phyloP scores from a whole-genome alignment of 2,113 vertebrate species.

The Phylloscopus trochiloides region DNA sequence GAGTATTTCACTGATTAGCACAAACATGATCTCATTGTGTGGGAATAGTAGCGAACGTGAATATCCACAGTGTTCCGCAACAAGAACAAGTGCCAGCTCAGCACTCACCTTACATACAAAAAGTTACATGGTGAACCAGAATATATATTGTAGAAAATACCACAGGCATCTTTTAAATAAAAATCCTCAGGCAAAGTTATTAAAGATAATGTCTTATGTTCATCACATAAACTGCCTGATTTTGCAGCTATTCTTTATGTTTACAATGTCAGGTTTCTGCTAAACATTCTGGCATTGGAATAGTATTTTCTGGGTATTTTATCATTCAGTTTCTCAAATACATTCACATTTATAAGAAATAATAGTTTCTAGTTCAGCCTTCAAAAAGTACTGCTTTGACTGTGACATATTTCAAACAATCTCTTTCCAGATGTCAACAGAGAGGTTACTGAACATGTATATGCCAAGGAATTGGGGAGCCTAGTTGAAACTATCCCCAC shows the following conservation, averaged over 20 bases:
- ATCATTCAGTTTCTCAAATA: background rate
- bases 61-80: background rate
- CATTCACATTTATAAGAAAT: background rate
- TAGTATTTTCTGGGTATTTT: background rate
- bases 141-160: background rate
- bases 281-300: background rate
- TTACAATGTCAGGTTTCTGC: background rate
- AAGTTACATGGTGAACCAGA: background rate
- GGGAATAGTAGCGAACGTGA: background rate
- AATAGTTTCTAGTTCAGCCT: background rate
- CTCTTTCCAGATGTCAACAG: background rate
- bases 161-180: background rate
- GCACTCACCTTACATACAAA: background rate
- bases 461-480: fast-evolving
- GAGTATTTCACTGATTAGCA: background rate
- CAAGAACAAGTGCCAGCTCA: background rate
- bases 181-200: background rate
- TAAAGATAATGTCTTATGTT: background rate
- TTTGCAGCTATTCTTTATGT: fast-evolving
- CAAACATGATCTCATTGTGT: background rate
- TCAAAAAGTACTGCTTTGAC: background rate
- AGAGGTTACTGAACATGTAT: background rate
- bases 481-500: background rate
- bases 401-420: background rate
- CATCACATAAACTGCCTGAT: background rate